Base-by-base conservation (phyloP, 2,888 invertebrate genomes). In the Hymenopus coronatus region DNA sequence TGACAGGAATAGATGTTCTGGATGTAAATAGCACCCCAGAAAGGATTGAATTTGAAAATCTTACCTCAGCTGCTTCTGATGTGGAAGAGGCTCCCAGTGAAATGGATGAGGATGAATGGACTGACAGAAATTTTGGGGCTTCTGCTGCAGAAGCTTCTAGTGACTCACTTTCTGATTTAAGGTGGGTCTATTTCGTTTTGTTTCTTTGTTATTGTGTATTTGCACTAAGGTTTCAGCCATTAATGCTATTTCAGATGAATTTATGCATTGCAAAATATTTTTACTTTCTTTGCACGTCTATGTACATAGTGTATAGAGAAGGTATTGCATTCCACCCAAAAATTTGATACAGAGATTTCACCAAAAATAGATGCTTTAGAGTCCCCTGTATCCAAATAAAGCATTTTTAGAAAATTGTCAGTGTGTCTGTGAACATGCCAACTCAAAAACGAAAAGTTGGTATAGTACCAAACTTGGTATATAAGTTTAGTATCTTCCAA, bases 81-180 rank as follows among this genome's bases (percentile, higher is more conserved):
- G 94, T 94, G n/a, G 95, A 95, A 91, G 95, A 96, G 91, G 94
- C 95, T 3, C 94, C 95, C 33, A 96, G 96, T 93, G 97, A 97
- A 93, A 97, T 98, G 93, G 98, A 98, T 92, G 98, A 99, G 93
- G 98, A 98, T 92, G 98, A 98, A 93, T 98, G 98, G 97, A 98
- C 98, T 0, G 98, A 98, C 91, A 95, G 98, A 91, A 99, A 99
- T 94, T 98, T 98, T 93, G 96, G 97, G 83, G 97, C 97, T 1
- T 96, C 96, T 84, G 95, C 96, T 40, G 96, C 96, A 54, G 96
- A 96, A 93, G 94, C 94, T 81, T 96, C 97, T 27, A 94, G 94
- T 6, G 97, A 97, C 92, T 93, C 93, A 90, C 92, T 92, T 27
- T 92, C 92, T 46, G 93, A 92, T 89, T 90, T 92, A 88, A 92